Evolutionary conservation across 1,140 invertebrate species (phyloP).

Genomic region (Phymastichus coffea): DNA sequence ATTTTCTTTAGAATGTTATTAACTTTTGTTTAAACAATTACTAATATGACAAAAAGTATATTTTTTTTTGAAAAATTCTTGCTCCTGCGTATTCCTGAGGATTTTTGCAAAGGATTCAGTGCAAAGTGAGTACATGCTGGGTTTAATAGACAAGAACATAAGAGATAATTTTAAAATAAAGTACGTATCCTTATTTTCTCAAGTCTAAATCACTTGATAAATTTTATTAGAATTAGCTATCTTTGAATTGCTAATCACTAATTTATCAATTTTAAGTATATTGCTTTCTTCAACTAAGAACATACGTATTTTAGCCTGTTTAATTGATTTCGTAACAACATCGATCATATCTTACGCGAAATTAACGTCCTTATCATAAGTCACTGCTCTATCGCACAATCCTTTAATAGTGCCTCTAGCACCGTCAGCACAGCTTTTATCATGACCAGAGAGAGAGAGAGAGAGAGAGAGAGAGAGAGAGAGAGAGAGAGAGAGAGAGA

Average conservation of each 20-base stretch:
- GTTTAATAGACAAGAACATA: conserved; percentile 8
- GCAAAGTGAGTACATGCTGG: conserved; percentile 5
- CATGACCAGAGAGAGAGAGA: too few relatives aligned
- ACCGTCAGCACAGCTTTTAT: conserved; percentile 53
- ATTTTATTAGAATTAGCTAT: conserved; percentile 9
- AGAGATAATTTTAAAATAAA: too few relatives aligned
- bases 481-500: too few relatives aligned
- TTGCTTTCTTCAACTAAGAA: not conserved
- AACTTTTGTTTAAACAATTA: too few relatives aligned
- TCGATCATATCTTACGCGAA: conserved; percentile 11
- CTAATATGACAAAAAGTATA: too few relatives aligned
- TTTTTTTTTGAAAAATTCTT: too few relatives aligned
- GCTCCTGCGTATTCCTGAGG: too few relatives aligned
- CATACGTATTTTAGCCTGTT: not conserved
- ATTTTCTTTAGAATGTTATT: too few relatives aligned
- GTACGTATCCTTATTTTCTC: conserved; percentile 10
- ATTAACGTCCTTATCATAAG: conserved; percentile 40
- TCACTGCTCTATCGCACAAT: too few relatives aligned
- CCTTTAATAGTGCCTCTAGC: conserved; percentile 50
- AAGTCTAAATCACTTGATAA: conserved; percentile 8
- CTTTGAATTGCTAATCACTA: not conserved
- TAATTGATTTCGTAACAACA: not conserved
- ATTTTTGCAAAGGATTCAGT: too few relatives aligned
- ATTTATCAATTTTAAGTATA: not conserved
- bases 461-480: too few relatives aligned